Percentiles rank a stretch among this genome's conserved stretches.
Conservation (phyloP, 2,113 vertebrate species). For the Ptilonorhynchus violaceus region DNA sequence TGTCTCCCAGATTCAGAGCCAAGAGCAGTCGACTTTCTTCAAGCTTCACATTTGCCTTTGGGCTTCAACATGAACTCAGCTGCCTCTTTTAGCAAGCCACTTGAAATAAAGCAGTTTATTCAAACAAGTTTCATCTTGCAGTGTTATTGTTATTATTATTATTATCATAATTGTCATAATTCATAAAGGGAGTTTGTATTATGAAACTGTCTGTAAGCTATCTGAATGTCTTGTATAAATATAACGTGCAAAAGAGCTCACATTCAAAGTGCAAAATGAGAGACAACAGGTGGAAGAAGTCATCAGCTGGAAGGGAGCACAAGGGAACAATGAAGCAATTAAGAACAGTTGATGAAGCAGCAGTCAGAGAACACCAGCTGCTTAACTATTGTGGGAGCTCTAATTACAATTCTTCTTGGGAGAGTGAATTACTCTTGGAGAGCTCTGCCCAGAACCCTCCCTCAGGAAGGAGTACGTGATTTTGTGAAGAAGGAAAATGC, state of each 20-base stretch:
- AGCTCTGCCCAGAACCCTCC: background rate
- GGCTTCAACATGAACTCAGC: background rate
- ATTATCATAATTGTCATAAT: background rate
- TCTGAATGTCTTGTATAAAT: background rate
- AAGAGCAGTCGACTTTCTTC: background rate
- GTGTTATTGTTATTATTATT: background rate
- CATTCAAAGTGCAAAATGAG: background rate
- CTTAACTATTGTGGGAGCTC: slow-evolving; percentile 54
- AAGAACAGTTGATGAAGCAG: slow-evolving; percentile 47
- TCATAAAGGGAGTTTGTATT: background rate
- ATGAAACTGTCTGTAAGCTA: background rate
- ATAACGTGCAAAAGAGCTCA: background rate
- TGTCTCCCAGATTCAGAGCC: background rate
- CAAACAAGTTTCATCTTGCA: background rate
- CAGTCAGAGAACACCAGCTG: slow-evolving; percentile 64
- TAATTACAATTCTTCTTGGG: slow-evolving; percentile 57
- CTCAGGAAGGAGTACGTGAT: background rate
- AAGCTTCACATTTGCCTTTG: background rate
- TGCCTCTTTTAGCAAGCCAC: background rate
- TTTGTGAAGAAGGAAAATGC: background rate
- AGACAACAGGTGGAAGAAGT: slow-evolving; percentile 57
- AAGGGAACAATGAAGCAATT: slow-evolving; percentile 59
- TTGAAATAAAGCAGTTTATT: background rate
- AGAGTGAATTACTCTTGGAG: slow-evolving; percentile 33
- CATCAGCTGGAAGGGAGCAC: slow-evolving; percentile 54